Conservation (phyloP, 2,888 invertebrate genomes). For the Hypselothyrea guttata region DNA sequence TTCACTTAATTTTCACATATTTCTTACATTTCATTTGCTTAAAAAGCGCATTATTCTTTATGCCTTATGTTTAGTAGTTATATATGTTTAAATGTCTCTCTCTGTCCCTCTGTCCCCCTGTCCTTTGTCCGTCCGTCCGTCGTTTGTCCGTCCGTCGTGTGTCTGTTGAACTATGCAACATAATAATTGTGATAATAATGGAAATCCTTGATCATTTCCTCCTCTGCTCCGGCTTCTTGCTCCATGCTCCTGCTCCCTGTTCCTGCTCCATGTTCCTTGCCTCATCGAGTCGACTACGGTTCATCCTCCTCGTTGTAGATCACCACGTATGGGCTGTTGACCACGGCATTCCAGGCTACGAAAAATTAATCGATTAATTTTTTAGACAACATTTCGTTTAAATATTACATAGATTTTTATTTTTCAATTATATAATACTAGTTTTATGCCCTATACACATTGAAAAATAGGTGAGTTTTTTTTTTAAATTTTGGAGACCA, state of each 20-base stretch:
- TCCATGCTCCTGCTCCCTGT: conserved; percentile 8
- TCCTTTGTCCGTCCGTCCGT: neutral
- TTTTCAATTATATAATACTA: too few species aligned
- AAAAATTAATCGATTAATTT: too few species aligned
- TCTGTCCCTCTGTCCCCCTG: too few species aligned
- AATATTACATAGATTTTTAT: too few species aligned
- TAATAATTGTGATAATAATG: neutral
- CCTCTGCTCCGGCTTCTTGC: neutral
- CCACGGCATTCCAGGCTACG: conserved; percentile 89
- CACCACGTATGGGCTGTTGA: conserved; percentile 84
- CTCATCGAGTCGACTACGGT: neutral
- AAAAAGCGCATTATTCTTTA: conserved; percentile 58
- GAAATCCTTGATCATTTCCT: neutral
- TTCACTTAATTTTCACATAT: conserved; percentile 28
- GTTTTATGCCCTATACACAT: too few species aligned
- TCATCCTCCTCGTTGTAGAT: conserved; percentile 84
- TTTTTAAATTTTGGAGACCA: too few species aligned
- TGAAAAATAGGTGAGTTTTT: too few species aligned
- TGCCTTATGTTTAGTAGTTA: too few species aligned
- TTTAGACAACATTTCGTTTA: too few species aligned
- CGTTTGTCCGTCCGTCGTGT: neutral
- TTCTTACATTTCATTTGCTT: conserved; percentile 46
- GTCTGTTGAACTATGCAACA: conserved; percentile 20
- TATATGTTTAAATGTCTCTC: too few species aligned
- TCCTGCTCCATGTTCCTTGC: neutral